phyloP scores from a whole-genome alignment of 2,113 vertebrate species.

The Xyrauchen texanus region DNA sequence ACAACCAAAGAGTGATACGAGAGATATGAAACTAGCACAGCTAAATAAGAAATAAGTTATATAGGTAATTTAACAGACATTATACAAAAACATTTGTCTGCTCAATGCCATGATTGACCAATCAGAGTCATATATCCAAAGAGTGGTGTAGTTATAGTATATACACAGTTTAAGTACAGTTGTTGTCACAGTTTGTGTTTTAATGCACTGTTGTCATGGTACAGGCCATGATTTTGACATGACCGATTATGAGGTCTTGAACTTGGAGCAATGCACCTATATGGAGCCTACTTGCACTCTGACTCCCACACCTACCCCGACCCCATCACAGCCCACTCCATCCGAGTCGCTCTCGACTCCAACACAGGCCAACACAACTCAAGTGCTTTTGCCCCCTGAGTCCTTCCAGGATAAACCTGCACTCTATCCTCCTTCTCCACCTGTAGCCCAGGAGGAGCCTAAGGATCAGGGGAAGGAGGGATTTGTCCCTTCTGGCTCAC shows the following conservation, averaged over 20 bases:
- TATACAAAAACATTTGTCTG: too few relatives aligned
- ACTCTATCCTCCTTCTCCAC: neutral
- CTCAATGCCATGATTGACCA: too few relatives aligned
- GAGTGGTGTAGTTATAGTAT: too few relatives aligned
- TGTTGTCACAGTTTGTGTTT: neutral
- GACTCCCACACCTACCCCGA: slow-evolving; percentile 39
- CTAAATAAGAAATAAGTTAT: too few relatives aligned
- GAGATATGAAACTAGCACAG: too few relatives aligned
- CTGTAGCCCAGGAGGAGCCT: slow-evolving; percentile 52
- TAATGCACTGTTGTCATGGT: slow-evolving; percentile 45
- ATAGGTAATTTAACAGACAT: too few relatives aligned
- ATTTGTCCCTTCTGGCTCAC: slow-evolving; percentile 53
- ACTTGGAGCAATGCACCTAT: slow-evolving; percentile 61
- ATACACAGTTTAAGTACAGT: too few relatives aligned
- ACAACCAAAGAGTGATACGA: too few relatives aligned
- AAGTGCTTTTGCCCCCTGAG: neutral
- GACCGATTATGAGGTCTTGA: slow-evolving; percentile 72
- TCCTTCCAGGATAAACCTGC: slow-evolving; percentile 22
- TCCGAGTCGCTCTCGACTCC: too few relatives aligned
- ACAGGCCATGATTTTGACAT: slow-evolving; percentile 75
- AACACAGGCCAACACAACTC: too few relatives aligned
- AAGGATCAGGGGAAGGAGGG: slow-evolving; percentile 60
- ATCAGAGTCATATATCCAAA: too few relatives aligned
- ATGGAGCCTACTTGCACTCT: slow-evolving; percentile 56
- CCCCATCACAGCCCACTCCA: slow-evolving; percentile 50